Conservation (phyloP, 2,113 vertebrate species). For the Malurus alboscapulatus region DNA sequence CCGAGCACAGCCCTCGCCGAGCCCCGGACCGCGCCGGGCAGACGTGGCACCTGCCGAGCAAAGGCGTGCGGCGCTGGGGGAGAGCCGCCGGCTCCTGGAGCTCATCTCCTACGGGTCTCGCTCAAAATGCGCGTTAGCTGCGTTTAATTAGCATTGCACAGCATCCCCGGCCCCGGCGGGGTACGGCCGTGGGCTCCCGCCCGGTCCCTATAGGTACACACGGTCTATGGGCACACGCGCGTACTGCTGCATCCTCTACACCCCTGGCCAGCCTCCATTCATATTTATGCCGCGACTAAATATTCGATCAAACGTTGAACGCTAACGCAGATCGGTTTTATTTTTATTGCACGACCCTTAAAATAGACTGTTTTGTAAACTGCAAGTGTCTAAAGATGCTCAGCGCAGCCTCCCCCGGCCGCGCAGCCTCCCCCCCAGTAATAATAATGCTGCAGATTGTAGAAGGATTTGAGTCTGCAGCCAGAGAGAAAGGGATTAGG, state of each 20-base stretch:
- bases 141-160: neutral
- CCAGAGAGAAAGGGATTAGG: conserved; percentile 84
- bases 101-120: neutral
- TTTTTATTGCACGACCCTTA: conserved; percentile 38
- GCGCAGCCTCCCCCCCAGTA: neutral
- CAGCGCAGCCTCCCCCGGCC: neutral
- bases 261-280: conserved; percentile 49
- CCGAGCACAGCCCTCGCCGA: neutral
- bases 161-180: neutral
- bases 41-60: neutral
- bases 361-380: conserved; percentile 35
- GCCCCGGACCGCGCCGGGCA: neutral
- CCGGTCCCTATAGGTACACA: neutral
- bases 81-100: neutral
- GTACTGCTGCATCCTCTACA: neutral
- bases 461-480: conserved; percentile 84
- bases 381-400: conserved; percentile 8
- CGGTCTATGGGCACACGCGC: neutral
- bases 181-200: neutral
- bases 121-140: neutral
- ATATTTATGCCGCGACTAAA: conserved; percentile 5
- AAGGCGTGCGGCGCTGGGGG: neutral
- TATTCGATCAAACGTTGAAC: conserved; percentile 31
- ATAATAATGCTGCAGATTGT: conserved; percentile 76
- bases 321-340: neutral